Conservation (phyloP, 2,888 invertebrate genomes). For the Portevinia maculata region DNA sequence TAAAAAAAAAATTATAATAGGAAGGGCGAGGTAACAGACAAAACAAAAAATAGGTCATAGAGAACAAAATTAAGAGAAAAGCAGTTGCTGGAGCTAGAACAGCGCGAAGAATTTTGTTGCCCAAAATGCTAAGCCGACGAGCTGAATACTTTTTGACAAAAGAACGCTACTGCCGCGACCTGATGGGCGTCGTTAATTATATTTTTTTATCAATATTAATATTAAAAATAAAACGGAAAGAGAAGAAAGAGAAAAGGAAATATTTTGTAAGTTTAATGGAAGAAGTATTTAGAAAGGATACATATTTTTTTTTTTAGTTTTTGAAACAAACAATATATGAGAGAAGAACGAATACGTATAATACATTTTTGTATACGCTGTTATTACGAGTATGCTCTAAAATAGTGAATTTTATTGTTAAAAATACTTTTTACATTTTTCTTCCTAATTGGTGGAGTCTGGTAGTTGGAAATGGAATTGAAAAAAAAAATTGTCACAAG, state of each 20-base stretch:
- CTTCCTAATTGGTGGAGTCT: no score
- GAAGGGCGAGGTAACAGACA: background rate
- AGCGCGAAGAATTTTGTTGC: conserved; percentile 72
- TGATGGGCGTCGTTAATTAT: conserved; percentile 75
- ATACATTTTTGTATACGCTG: background rate
- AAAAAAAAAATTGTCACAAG: background rate
- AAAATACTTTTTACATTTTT: no score
- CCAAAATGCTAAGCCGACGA: conserved; percentile 82
- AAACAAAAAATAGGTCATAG: conserved; percentile 3
- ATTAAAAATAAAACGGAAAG: conserved; percentile 62
- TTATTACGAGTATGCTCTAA: background rate
- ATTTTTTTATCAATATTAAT: conserved; percentile 47
- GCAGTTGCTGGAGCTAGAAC: conserved; percentile 52
- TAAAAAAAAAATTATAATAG: conserved; percentile 13
- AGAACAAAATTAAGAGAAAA: conserved; percentile 7
- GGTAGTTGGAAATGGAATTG: no score
- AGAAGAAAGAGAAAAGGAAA: conserved; percentile 73
- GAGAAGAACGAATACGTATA: conserved; percentile 1
- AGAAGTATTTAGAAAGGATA: conserved; percentile 64
- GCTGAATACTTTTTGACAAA: conserved; percentile 81
- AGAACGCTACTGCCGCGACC: conserved; percentile 82
- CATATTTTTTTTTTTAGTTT: conserved; percentile 29
- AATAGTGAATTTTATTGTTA: background rate
- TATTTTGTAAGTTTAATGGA: conserved; percentile 67
- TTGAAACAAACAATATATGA: conserved; percentile 6